These are phyloP conservation scores for Smittia aterrima DNA, from an alignment of 2,888 invertebrate genomes.

Conservation along the genomic window DNA sequence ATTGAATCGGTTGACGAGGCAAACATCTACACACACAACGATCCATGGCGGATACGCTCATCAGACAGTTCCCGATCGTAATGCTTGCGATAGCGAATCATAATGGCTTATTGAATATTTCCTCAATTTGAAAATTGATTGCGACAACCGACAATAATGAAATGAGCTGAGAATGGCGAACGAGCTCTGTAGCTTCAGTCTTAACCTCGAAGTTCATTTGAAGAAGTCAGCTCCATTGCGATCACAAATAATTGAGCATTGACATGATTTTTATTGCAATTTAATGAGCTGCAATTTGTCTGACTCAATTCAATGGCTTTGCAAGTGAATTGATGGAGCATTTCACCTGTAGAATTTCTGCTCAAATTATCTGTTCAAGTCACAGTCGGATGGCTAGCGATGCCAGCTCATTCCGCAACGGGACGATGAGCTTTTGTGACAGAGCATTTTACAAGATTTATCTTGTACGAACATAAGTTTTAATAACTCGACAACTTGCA, in stretches of 20 bases:
- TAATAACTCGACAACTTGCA: background rate
- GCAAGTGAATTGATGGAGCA: conserved; percentile 22
- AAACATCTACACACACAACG: background rate
- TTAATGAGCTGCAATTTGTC: background rate
- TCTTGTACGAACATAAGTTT: background rate
- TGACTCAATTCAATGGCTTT: background rate
- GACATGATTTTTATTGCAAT: conserved; percentile 2
- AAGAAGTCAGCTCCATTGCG: background rate
- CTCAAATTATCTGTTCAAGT: background rate
- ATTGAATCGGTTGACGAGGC: conserved; percentile 6
- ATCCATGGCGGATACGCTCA: conserved; percentile 24
- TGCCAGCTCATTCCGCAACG: background rate
- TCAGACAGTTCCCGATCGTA: conserved; percentile 23
- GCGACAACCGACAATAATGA: background rate
- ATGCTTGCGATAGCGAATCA: conserved; percentile 2
- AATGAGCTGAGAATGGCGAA: background rate
- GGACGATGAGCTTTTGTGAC: background rate
- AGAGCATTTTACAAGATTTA: background rate
- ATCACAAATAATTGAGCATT: background rate
- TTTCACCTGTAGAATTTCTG: conserved; percentile 6
- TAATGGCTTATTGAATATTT: conserved; percentile 31
- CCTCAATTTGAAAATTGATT: conserved; percentile 34
- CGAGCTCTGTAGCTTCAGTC: background rate
- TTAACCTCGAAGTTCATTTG: background rate
- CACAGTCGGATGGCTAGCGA: background rate